Evolutionary conservation across 1,140 invertebrate species (phyloP), one percentile per base, ranked within the genome.

Genomic region (Rhysida immarginata): DNA sequence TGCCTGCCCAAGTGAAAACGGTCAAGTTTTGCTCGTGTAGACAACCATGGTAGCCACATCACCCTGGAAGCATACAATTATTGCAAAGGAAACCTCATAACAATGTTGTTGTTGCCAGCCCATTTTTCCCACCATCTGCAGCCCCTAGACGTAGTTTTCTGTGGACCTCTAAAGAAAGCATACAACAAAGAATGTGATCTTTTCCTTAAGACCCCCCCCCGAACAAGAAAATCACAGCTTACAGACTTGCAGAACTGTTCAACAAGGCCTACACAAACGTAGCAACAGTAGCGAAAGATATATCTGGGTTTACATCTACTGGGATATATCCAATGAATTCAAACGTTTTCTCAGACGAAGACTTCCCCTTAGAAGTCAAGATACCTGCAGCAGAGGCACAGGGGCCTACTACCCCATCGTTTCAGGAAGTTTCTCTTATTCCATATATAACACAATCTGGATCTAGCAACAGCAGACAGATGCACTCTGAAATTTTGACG

Each of bases 281-380:
- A 27, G 66, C 68, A 51, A 68, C 62, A 60, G 63, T 67, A 53
- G 59, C 60, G 41, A 70, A 64, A 54, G 66, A 67, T 42, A 62
- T 68, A 16, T 69, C 68, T 55, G 64, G 61, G 23, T 72, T 72
- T 56, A 59, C 55, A 57, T 66, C 63, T 53, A 62, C 58, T 59
- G 69, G 68, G 13, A 69, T 72, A 60, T 69, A 60, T 59, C 67
- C 69, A 2, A 59, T 60, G 44, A 65, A 70, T 51, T 55, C 56
- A 46, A 61, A 68, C 62, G 62, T 62, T 55, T 72, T 71, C 60
- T 58, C 54, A 16, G 68, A 70, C 35, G 50, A 58, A 20, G 62
- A 69, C 60, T 73, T 70, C 29, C 16, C 16, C 29, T n/a, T n/a
- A n/a, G n/a, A n/a, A n/a, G n/a, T n/a, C n/a, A n/a, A n/a, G n/a